These are phyloP conservation scores for Hipposideros larvatus DNA, from an alignment of 2,797 vertebrate species.

Conservation along the genomic window DNA sequence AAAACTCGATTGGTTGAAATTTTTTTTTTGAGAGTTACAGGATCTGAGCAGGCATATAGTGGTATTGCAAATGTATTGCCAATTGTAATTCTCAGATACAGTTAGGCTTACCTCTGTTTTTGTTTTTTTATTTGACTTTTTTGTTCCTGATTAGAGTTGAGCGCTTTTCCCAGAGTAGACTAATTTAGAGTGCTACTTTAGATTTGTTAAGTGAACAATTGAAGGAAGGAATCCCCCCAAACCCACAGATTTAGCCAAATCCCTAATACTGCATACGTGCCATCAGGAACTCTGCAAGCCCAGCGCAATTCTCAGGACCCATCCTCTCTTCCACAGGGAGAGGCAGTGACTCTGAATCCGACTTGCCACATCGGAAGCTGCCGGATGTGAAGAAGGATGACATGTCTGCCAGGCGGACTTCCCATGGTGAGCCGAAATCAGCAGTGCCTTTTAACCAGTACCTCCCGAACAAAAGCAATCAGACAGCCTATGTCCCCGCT, in stretches of 20 bases:
- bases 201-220: slow-evolving; percentile 7
- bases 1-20: not conserved
- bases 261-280: not conserved
- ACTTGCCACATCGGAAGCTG: slow-evolving; percentile 94
- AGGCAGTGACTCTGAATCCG: slow-evolving; percentile 97
- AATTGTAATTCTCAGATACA: not conserved
- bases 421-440: slow-evolving; percentile 94
- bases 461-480: slow-evolving; percentile 98
- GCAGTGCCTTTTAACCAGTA: slow-evolving; percentile 99
- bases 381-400: slow-evolving; percentile 98
- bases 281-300: not conserved
- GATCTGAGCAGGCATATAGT: not conserved
- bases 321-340: slow-evolving; percentile 89
- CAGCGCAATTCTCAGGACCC: not conserved
- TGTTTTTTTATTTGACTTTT: not conserved
- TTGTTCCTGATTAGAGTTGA: not conserved
- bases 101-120: not conserved
- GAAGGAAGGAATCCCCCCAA: not conserved
- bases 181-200: not conserved
- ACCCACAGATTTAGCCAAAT: not conserved
- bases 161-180: not conserved
- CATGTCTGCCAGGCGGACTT: slow-evolving; percentile 96
- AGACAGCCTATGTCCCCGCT: slow-evolving; percentile 93
- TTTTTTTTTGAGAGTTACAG: not conserved
- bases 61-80: not conserved